Base-by-base conservation (phyloP, 1,140 invertebrate species). In the Danaus melanippus region DNA sequence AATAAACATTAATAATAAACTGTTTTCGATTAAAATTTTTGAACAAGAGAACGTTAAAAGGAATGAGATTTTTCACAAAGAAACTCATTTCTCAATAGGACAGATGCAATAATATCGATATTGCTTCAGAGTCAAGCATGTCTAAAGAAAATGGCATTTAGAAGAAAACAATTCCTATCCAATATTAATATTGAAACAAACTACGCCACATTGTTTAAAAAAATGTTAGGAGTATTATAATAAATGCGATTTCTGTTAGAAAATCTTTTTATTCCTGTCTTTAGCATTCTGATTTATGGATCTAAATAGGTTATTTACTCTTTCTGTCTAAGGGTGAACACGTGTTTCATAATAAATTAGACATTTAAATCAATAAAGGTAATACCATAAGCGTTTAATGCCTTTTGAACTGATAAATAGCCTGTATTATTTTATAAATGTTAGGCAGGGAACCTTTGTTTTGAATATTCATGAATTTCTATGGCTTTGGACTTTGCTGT, bases 11-110 rank as follows among this genome's bases (percentile, higher is more conserved):
- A 32, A 32, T 32, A 32, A 32, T 7, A 32, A 32, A 32, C 21
- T 32, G 21, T 49, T 40, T 15, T 32, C 49, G 39, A 40, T 9
- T 15, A 42, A 42, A 49, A 46, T 57, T 57, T 51, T 51, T 32
- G 21, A 51, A 51, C 42, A 51, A 51, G 51, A 57, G 45, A 44
- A 50, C n/a, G 50, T n/a, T 42, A 50, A 50, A 43, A 46, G 40
- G 60, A 68, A 71, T 68, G 57, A 68, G 65, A 66, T 62, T 52
- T 67, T 65, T 60, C 56, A 66, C 56, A 62, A 62, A 58, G 62
- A 53, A 58, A 45, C 21, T 32, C 21, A 17, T 52, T 53, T 53
- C 46, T 61, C 56, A 32, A 62, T 60, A 53, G 57, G 40, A 46
- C 47, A 48, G 46, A 45, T 58, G 51, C 53, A 60, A 60, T 68